Percentiles rank a stretch among this genome's conserved stretches.
phyloP scores from a whole-genome alignment of 2,888 invertebrate genomes.

The Drosophila mettleri region DNA sequence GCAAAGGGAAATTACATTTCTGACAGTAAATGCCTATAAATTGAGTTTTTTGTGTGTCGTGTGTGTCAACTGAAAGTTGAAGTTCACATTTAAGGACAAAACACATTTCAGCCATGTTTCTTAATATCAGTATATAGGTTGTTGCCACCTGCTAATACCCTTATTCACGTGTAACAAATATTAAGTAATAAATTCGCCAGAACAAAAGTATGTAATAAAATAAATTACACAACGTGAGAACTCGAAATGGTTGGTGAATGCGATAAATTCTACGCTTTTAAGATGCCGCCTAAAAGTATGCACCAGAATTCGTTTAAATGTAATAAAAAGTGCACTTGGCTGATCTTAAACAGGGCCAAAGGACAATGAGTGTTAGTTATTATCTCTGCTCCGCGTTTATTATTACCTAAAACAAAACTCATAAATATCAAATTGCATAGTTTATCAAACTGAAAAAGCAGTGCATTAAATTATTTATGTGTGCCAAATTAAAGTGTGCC shows the following conservation, averaged over 20 bases:
- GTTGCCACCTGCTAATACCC: no score
- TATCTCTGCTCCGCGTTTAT: neutral
- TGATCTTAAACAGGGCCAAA: neutral
- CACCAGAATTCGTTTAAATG: neutral
- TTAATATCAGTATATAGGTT: neutral
- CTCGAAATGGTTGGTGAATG: neutral
- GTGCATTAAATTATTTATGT: neutral
- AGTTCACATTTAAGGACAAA: neutral
- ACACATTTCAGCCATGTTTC: neutral
- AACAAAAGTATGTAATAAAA: constrained; percentile 8
- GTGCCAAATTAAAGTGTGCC: neutral
- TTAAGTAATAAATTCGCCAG: neutral
- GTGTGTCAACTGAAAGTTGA: neutral
- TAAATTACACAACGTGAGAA: neutral
- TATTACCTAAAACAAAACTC: neutral
- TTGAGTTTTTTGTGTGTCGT: neutral
- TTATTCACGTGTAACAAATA: neutral
- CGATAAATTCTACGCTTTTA: neutral
- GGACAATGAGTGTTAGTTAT: neutral
- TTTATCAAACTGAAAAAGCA: neutral
- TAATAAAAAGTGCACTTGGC: neutral
- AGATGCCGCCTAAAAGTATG: constrained; percentile 1
- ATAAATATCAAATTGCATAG: neutral
- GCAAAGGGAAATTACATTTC: constrained; percentile 6
- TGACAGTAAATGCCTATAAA: constrained; percentile 7